Conservation (phyloP, 2,888 invertebrate genomes). For the Escarpia spicata region DNA sequence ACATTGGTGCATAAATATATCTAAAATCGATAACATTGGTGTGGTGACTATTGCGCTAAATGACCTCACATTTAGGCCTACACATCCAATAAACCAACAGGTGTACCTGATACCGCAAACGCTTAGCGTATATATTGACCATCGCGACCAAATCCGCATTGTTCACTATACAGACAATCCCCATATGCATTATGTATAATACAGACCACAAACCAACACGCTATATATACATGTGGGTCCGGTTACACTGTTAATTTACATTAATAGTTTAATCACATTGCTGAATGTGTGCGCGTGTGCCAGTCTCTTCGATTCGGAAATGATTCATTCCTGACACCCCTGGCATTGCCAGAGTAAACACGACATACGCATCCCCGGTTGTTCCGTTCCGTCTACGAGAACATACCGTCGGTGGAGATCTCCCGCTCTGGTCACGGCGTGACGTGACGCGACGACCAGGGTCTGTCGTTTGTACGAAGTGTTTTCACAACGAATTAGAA, state of each 20-base stretch:
- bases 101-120: background rate
- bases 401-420: background rate
- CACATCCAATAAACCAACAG: background rate
- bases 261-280: background rate
- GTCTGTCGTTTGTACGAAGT: background rate
- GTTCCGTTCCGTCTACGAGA: too few relatives aligned
- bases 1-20: background rate
- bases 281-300: background rate
- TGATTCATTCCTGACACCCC: background rate
- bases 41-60: background rate
- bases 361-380: too few relatives aligned
- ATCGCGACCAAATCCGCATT: background rate
- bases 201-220: background rate
- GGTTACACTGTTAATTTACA: background rate
- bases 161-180: background rate
- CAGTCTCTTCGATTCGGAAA: background rate
- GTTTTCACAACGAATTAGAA: constrained; percentile 16
- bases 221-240: background rate
- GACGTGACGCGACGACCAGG: background rate
- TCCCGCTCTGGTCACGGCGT: background rate
- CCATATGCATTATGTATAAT: background rate
- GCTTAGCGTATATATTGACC: background rate
- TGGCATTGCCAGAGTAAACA: too few relatives aligned
- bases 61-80: background rate
- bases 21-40: background rate